Conservation (phyloP, 1,140 invertebrate genomes). For the Drosophila nigrodunni region DNA sequence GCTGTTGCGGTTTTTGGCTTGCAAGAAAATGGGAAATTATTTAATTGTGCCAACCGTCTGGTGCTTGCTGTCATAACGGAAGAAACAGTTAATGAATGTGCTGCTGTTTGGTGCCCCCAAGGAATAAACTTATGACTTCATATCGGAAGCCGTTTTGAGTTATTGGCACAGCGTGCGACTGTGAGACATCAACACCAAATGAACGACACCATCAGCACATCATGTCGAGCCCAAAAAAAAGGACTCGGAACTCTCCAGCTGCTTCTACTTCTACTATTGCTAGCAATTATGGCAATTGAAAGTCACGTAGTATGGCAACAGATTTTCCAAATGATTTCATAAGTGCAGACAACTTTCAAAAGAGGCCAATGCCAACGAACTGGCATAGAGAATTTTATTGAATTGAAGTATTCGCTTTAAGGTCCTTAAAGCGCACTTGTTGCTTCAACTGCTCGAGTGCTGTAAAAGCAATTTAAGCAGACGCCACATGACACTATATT, state of each 20-base stretch:
- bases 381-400: not conserved
- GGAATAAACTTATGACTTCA: slow-evolving; percentile 58
- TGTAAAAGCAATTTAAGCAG: slow-evolving; percentile 62
- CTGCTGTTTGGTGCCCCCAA: not conserved
- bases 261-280: slow-evolving; percentile 7
- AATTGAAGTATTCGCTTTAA: slow-evolving; percentile 25
- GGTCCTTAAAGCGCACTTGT: slow-evolving; percentile 37
- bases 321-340: slow-evolving; percentile 70
- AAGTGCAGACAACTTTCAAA: slow-evolving; percentile 40
- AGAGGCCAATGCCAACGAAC: slow-evolving; percentile 29
- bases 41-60: slow-evolving; percentile 57
- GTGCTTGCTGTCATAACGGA: not conserved
- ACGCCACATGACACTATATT: slow-evolving; percentile 47
- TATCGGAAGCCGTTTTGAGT: slow-evolving; percentile 33
- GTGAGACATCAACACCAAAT: slow-evolving; percentile 67
- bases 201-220: slow-evolving; percentile 69
- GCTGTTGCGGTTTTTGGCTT: slow-evolving; percentile 44
- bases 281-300: slow-evolving; percentile 71
- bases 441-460: not conserved
- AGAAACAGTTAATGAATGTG: slow-evolving; percentile 28
- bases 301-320: slow-evolving; percentile 65
- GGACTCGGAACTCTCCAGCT: slow-evolving; percentile 8
- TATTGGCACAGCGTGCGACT: slow-evolving; percentile 45
- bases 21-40: slow-evolving; percentile 56
- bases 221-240: slow-evolving; percentile 22